Evolutionary conservation across 2,888 invertebrate species (phyloP).

Genomic region (Meliscaeva auricollis): DNA sequence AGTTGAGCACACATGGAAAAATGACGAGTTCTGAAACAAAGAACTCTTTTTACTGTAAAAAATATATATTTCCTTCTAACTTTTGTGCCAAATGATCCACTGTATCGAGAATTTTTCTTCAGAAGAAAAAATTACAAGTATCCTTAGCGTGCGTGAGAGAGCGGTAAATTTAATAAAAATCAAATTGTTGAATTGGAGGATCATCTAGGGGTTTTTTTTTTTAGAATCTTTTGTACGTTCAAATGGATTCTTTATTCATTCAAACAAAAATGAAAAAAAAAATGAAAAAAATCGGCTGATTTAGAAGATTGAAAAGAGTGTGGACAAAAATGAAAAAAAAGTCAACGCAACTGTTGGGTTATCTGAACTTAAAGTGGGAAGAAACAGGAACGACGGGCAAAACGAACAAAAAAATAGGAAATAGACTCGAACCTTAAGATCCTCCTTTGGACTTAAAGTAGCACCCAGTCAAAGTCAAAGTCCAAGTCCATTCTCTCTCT

Average conservation of each 20-base stretch:
- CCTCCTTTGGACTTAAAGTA: background rate
- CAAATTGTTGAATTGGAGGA: slow-evolving; percentile 64
- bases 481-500: slow-evolving; percentile 15
- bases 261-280: slow-evolving; percentile 9
- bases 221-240: slow-evolving; percentile 32
- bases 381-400: background rate
- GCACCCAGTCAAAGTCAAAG: slow-evolving; percentile 27
- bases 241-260: slow-evolving; percentile 54
- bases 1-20: no score
- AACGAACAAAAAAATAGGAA: slow-evolving; percentile 26
- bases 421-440: slow-evolving; percentile 46
- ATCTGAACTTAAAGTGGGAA: slow-evolving; percentile 37
- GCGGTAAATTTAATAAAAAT: slow-evolving; percentile 66
- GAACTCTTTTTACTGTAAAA: no score
- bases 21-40: no score
- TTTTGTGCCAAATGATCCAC: background rate
- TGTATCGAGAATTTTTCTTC: slow-evolving; percentile 7
- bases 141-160: background rate
- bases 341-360: slow-evolving; percentile 60
- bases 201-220: slow-evolving; percentile 29
- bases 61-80: no score
- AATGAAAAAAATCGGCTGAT: no score
- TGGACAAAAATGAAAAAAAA: slow-evolving; percentile 9
- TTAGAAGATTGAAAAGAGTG: background rate
- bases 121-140: slow-evolving; percentile 2